Percentiles rank a stretch among this genome's conserved stretches.
phyloP scores from a whole-genome alignment of 2,888 invertebrate species.

The Acleris laterana region DNA sequence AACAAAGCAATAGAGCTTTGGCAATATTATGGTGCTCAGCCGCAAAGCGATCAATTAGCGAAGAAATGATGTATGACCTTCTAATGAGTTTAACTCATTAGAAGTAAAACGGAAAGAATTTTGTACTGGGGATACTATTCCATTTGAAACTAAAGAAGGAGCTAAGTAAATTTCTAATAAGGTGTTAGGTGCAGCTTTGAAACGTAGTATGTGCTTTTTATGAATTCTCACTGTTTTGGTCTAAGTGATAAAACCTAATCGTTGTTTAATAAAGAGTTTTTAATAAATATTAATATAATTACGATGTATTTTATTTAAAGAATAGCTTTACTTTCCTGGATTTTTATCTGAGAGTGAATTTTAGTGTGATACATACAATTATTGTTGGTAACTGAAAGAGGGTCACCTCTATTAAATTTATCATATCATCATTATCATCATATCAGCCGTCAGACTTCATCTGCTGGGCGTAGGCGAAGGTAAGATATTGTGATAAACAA shows the following conservation, averaged over 20 bases:
- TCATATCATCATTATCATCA: no score
- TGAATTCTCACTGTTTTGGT: conserved; percentile 34
- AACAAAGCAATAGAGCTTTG: conserved; percentile 94
- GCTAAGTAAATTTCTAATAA: conserved; percentile 27
- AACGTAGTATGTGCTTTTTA: conserved; percentile 33
- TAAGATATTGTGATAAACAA: no score
- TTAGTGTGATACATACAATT: no score
- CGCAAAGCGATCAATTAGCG: conserved; percentile 72
- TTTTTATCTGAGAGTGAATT: no score
- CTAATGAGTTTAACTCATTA: conserved; percentile 79
- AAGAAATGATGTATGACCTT: conserved; percentile 84
- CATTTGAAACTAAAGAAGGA: conserved; percentile 12
- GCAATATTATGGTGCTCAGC: conserved; percentile 90
- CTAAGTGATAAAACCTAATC: conserved; percentile 27
- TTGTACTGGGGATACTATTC: conserved; percentile 7
- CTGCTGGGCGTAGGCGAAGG: no score
- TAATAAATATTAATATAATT: conserved; percentile 33
- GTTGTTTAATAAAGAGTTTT: conserved; percentile 37
- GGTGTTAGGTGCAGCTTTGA: conserved; percentile 29
- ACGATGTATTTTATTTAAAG: neutral
- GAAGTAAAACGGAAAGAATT: conserved; percentile 59
- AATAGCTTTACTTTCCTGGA: no score
- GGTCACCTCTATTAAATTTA: no score
- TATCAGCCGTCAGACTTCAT: no score
- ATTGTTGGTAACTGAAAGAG: no score